Conservation (phyloP, 2,888 invertebrate species). For the Nebria salina region DNA sequence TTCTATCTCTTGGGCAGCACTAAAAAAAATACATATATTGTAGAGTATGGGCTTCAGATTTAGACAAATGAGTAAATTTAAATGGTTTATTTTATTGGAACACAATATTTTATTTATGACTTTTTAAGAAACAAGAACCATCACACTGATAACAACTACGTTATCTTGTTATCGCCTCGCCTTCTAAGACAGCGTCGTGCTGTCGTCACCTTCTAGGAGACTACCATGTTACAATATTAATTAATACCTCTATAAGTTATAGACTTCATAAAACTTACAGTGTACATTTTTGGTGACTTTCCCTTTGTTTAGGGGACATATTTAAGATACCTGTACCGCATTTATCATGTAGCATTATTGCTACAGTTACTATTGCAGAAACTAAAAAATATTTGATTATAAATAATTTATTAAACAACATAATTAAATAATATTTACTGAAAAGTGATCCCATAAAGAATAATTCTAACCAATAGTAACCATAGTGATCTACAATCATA, state of each 20-base stretch:
- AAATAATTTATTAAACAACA: conserved; percentile 87
- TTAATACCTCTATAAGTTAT: not conserved
- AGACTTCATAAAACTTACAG: conserved; percentile 55
- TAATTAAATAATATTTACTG: conserved; percentile 75
- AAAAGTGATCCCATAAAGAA: conserved; percentile 90
- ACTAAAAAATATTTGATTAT: conserved; percentile 64
- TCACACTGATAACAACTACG: too few species aligned
- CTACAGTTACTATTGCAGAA: conserved; percentile 76
- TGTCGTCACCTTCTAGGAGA: too few species aligned
- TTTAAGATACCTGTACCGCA: conserved; percentile 75
- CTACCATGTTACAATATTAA: not conserved
- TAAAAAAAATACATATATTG: conserved; percentile 49
- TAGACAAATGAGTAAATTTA: too few species aligned
- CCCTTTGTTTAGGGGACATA: conserved; percentile 73
- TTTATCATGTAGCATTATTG: conserved; percentile 80
- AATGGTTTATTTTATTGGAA: not conserved
- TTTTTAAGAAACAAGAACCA: too few species aligned
- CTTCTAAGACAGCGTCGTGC: too few species aligned
- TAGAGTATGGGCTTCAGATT: too few species aligned
- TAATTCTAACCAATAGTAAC: conserved; percentile 89
- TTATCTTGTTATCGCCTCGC: too few species aligned
- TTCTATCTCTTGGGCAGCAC: conserved; percentile 64
- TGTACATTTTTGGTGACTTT: conserved; percentile 58
- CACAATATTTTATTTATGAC: not conserved
- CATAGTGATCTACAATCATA: conserved; percentile 84